Conservation (phyloP, 2,113 vertebrate species). For the Prunella himalayana region DNA sequence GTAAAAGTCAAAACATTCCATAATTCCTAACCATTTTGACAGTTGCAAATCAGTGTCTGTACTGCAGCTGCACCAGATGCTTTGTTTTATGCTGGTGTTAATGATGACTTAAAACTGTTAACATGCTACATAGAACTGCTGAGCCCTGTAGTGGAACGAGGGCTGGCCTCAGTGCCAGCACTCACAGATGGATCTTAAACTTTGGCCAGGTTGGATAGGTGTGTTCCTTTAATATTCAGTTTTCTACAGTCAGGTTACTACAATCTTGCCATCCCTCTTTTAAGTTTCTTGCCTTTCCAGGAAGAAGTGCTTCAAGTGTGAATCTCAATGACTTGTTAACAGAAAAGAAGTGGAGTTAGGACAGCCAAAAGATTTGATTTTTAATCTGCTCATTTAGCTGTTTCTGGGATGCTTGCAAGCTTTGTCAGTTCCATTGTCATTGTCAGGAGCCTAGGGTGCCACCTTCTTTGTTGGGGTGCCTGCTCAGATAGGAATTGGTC, state of each 20-base stretch:
- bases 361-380: neutral
- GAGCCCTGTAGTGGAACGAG: neutral
- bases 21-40: constrained; percentile 54
- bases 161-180: neutral
- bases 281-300: neutral
- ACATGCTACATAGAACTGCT: neutral
- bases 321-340: neutral
- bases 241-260: neutral
- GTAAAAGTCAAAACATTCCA: constrained; percentile 62
- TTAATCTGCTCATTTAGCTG: neutral
- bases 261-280: neutral
- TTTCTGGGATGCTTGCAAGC: neutral
- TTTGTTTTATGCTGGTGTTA: constrained; percentile 12
- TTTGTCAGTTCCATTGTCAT: neutral
- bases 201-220: neutral
- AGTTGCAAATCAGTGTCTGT: constrained; percentile 47
- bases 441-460: neutral
- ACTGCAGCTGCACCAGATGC: constrained; percentile 60
- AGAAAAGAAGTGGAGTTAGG: neutral
- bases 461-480: neutral
- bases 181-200: neutral
- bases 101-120: constrained; percentile 35
- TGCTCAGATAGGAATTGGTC: neutral
- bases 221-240: neutral
- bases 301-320: neutral